Conservation (phyloP, 2,888 invertebrate species). For the Orchestes rusci region DNA sequence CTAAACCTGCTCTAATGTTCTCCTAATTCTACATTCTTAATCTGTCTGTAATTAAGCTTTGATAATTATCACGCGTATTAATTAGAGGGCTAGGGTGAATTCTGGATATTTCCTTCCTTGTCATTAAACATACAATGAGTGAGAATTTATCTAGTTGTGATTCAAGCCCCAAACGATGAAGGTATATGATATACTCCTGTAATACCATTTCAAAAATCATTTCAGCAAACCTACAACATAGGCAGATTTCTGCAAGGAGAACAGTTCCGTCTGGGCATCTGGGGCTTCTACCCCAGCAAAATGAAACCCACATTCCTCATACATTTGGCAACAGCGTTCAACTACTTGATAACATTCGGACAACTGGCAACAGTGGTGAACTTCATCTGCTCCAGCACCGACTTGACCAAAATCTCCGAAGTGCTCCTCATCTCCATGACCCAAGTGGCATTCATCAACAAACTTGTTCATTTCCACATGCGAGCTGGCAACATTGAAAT, state of each 20-base stretch:
- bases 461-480: constrained; percentile 22
- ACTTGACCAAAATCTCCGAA: constrained; percentile 22
- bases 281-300: constrained; percentile 23
- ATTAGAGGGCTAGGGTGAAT: too few relatives aligned
- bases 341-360: constrained; percentile 10
- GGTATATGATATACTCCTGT: too few relatives aligned
- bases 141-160: too few relatives aligned
- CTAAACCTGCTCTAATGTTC: too few relatives aligned
- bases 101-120: too few relatives aligned
- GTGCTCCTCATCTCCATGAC: constrained; percentile 23
- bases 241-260: constrained; percentile 15
- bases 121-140: too few relatives aligned
- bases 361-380: constrained; percentile 12
- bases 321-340: constrained; percentile 4
- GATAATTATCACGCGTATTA: too few relatives aligned
- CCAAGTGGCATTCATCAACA: constrained; percentile 21
- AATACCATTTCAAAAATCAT: neutral
- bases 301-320: constrained; percentile 13
- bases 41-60: too few relatives aligned
- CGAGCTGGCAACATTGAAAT: constrained; percentile 7
- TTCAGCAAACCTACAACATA: constrained; percentile 17
- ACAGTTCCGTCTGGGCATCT: constrained; percentile 17
- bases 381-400: constrained; percentile 10
- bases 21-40: too few relatives aligned
- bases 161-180: too few relatives aligned